These are phyloP conservation scores for Yponomeuta malinellus DNA, from an alignment of 2,888 invertebrate genomes.

Conservation along the genomic window DNA sequence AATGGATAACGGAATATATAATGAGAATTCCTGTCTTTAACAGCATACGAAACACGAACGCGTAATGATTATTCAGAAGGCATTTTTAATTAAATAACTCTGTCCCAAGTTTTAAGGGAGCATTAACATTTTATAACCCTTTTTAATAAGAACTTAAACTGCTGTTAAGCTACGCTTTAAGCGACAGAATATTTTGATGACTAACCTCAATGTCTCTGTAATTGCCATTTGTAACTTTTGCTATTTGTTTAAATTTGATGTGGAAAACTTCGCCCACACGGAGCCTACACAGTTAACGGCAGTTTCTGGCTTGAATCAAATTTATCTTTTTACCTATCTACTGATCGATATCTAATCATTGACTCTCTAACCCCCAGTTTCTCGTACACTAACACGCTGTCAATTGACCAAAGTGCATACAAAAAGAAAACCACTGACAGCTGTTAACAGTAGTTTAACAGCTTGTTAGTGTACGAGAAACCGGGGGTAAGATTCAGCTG, in stretches of 20 bases:
- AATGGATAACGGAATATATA: neutral
- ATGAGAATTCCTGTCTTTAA: neutral
- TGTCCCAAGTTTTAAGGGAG: slow-evolving; percentile 47
- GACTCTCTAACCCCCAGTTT: too few relatives aligned
- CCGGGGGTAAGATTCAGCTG: too few relatives aligned
- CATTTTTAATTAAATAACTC: slow-evolving; percentile 71
- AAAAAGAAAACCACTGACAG: too few relatives aligned
- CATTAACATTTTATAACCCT: slow-evolving; percentile 73
- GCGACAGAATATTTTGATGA: slow-evolving; percentile 64
- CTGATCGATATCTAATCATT: too few relatives aligned
- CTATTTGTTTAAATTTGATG: slow-evolving; percentile 8
- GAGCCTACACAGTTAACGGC: neutral
- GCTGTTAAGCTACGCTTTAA: slow-evolving; percentile 56
- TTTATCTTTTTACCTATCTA: too few relatives aligned
- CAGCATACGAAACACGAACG: slow-evolving; percentile 36
- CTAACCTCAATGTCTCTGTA: slow-evolving; percentile 52
- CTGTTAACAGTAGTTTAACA: too few relatives aligned
- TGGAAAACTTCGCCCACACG: neutral
- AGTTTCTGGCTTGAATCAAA: too few relatives aligned
- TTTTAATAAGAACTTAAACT: slow-evolving; percentile 72
- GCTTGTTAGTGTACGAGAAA: too few relatives aligned
- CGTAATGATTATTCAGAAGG: slow-evolving; percentile 66
- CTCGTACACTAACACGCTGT: too few relatives aligned
- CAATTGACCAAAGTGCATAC: too few relatives aligned
- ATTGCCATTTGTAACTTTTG: slow-evolving; percentile 4